Evolutionary conservation across 2,888 invertebrate species (phyloP).

Genomic region (Rugalucina vietnamica): DNA sequence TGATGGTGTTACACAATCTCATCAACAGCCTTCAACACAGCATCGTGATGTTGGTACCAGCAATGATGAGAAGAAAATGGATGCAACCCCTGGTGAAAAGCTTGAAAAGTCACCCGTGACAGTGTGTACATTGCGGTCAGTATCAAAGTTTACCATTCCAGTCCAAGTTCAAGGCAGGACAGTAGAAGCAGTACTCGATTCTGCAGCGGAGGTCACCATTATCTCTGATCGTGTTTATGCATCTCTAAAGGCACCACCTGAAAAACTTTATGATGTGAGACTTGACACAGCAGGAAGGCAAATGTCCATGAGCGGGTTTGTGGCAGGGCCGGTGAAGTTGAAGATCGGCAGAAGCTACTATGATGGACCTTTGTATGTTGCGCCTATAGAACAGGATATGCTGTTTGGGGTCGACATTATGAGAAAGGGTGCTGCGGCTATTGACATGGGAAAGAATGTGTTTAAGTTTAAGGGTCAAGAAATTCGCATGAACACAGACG

Average conservation of each 20-base stretch:
- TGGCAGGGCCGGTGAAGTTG: no score
- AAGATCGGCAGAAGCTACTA: no score
- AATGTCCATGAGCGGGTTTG: not conserved
- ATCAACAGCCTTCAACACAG: not conserved
- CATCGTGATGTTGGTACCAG: not conserved
- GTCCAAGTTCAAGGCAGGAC: not conserved
- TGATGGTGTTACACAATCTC: not conserved
- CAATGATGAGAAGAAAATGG: no score
- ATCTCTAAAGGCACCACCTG: not conserved
- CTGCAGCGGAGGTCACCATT: not conserved
- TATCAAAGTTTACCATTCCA: not conserved
- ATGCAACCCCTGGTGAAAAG: no score
- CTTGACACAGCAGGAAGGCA: not conserved
- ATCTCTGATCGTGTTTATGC: not conserved
- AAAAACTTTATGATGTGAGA: not conserved
- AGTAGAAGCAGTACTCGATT: not conserved
- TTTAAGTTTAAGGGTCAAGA: not conserved
- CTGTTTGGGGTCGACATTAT: slow-evolving; percentile 5
- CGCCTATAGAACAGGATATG: slow-evolving; percentile 3
- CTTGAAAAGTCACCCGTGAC: no score
- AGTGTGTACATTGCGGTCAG: not conserved
- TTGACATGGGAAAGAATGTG: not conserved
- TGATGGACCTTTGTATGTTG: not conserved
- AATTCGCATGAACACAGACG: not conserved
- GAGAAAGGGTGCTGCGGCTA: not conserved